These are phyloP conservation scores for Styela plicata DNA, from an alignment of 23 tunicate genomes.

Conservation along the genomic window DNA sequence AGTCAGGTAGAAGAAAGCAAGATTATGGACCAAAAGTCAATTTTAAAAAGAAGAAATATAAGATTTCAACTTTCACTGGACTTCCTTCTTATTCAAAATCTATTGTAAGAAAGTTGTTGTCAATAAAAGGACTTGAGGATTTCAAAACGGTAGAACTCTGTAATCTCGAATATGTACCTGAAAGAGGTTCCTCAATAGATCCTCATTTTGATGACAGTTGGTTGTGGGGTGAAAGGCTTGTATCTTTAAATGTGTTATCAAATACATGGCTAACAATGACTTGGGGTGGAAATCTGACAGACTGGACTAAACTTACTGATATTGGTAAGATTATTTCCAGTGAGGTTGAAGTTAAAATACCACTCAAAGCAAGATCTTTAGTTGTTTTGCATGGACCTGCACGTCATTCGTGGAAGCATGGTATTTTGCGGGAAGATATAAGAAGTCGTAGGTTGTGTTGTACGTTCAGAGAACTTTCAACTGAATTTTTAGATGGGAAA, in stretches of 20 bases:
- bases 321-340: background rate
- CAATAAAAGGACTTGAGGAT: conserved; percentile 22
- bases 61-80: conserved; percentile 60
- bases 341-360: conserved; percentile 58
- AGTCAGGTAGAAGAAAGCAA: conserved; percentile 97
- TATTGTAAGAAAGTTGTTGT: conserved; percentile 28
- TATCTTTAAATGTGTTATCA: conserved; percentile 72
- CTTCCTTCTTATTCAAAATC: conserved; percentile 47
- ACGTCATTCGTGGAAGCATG: conserved; percentile 82
- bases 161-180: conserved; percentile 78
- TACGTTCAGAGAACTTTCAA: conserved; percentile 83
- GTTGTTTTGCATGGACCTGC: conserved; percentile 74
- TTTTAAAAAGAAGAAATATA: conserved; percentile 81
- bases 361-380: conserved; percentile 48
- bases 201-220: conserved; percentile 97
- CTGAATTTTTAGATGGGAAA: conserved; percentile 43
- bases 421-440: conserved; percentile 71
- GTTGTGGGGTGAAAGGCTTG: conserved; percentile 91
- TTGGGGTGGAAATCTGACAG: background rate
- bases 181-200: conserved; percentile 80
- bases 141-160: conserved; percentile 85
- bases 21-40: conserved; percentile 99
- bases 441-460: conserved; percentile 67
- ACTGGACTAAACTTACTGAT: background rate
- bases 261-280: conserved; percentile 85